These are phyloP conservation scores for Stylophora pistillata DNA, from an alignment of 64 coral and sea anemone genomes.

Conservation along the genomic window DNA sequence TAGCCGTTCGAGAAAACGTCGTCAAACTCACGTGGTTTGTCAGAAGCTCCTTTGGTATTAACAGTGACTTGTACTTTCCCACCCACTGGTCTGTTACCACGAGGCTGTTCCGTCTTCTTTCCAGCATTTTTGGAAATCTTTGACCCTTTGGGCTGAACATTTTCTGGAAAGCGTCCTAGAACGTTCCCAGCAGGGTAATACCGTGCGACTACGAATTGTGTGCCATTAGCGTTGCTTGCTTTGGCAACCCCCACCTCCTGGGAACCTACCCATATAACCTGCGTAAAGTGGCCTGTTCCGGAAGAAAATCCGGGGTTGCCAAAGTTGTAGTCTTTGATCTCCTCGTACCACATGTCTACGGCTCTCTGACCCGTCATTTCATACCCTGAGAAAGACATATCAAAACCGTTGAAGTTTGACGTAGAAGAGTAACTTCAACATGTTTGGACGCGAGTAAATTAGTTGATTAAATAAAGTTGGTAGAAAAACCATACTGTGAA, in stretches of 20 bases:
- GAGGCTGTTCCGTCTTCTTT: not conserved
- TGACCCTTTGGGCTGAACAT: constrained; percentile 84
- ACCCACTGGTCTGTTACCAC: not conserved
- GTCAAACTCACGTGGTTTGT: constrained; percentile 65
- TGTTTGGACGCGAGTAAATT: too few relatives aligned
- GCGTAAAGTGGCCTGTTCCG: constrained; percentile 94
- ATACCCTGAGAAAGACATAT: constrained; percentile 51
- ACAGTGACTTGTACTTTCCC: not conserved
- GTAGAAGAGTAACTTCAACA: too few relatives aligned
- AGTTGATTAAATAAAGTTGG: too few relatives aligned
- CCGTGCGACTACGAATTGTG: constrained; percentile 89
- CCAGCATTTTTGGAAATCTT: constrained; percentile 58
- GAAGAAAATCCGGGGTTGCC: constrained; percentile 84
- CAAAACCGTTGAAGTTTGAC: not conserved
- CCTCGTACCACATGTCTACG: constrained; percentile 98
- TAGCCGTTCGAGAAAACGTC: too few relatives aligned
- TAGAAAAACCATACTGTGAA: too few relatives aligned
- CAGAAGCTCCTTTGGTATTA: not conserved
- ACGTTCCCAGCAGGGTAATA: constrained; percentile 95
- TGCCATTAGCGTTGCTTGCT: constrained; percentile 74
- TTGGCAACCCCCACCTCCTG: constrained; percentile 90
- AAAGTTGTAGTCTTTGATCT: constrained; percentile 93
- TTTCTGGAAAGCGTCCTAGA: constrained; percentile 88
- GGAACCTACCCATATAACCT: constrained; percentile 86
- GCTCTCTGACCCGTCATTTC: constrained; percentile 85